Evolutionary conservation across 2,113 vertebrate genomes (phyloP).

Genomic region (Pungitius pungitius): DNA sequence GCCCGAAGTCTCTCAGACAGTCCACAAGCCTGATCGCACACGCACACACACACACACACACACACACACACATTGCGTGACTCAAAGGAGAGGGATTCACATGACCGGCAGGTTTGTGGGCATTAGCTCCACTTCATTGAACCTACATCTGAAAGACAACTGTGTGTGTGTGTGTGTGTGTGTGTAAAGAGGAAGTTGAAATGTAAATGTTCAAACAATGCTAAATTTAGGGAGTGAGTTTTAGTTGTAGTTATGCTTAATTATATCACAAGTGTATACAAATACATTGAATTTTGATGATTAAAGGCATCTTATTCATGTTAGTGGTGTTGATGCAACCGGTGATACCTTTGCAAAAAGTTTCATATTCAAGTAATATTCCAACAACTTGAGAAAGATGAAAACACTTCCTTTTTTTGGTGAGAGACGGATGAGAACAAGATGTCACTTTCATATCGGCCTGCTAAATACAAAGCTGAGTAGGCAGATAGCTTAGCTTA

Average conservation of each 20-base stretch:
- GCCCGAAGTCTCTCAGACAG: constrained; percentile 90
- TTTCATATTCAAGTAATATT: not conserved
- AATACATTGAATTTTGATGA: constrained; percentile 14
- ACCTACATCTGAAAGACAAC: constrained; percentile 28
- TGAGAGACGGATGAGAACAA: not conserved
- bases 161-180: constrained; percentile 25
- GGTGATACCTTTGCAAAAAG: constrained; percentile 6
- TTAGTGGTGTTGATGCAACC: not conserved
- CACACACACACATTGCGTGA: constrained; percentile 52
- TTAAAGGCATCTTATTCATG: constrained; percentile 13
- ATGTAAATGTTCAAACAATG: constrained; percentile 6
- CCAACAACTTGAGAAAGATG: not conserved
- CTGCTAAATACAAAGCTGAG: not conserved
- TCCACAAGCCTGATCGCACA: constrained; percentile 84
- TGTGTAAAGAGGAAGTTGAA: constrained; percentile 19
- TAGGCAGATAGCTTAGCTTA: not conserved
- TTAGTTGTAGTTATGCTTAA: not conserved
- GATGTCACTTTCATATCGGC: not conserved
- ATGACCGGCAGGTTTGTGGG: constrained; percentile 62
- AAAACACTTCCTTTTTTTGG: not conserved
- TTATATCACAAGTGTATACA: constrained; percentile 14
- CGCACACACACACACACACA: constrained; percentile 31
- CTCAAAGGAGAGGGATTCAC: constrained; percentile 53
- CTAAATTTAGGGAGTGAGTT: not conserved
- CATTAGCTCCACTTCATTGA: constrained; percentile 58